phyloP scores from a whole-genome alignment of 2,888 invertebrate species.

The Iphiclides podalirius region DNA sequence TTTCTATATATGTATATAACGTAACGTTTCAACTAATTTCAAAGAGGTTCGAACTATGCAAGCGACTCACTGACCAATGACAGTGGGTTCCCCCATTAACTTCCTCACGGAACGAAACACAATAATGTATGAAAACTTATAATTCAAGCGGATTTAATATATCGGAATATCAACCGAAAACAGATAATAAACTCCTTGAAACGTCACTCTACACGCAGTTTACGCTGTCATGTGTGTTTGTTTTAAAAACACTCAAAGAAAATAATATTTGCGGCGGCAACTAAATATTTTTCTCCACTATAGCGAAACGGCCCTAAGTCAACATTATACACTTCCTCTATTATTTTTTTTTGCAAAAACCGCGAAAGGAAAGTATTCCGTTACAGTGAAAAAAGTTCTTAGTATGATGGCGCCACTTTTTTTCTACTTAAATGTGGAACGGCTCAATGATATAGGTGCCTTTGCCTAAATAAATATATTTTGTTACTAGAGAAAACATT shows the following conservation, averaged over 20 bases:
- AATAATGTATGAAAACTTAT: too few species aligned
- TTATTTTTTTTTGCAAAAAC: conserved; percentile 59
- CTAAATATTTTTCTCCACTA: conserved; percentile 70
- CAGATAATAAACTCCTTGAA: conserved; percentile 17
- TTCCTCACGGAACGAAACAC: too few species aligned
- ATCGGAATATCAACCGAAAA: neutral
- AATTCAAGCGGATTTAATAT: too few species aligned
- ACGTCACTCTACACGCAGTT: conserved; percentile 17
- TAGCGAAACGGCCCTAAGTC: conserved; percentile 55
- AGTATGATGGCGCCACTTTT: conserved; percentile 57
- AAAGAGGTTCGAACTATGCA: too few species aligned
- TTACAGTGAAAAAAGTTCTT: conserved; percentile 47
- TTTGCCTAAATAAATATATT: conserved; percentile 18
- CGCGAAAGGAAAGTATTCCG: conserved; percentile 52
- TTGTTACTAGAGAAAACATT: conserved; percentile 5
- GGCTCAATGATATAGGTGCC: conserved; percentile 15
- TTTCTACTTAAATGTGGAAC: conserved; percentile 36
- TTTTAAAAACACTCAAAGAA: conserved; percentile 27
- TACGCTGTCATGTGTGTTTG: conserved; percentile 25
- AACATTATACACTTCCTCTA: conserved; percentile 69
- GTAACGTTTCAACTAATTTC: too few species aligned
- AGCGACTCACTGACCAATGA: too few species aligned
- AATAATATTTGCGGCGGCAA: conserved; percentile 49
- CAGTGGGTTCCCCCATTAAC: too few species aligned
- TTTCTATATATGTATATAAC: too few species aligned